Conservation (phyloP, 2,888 invertebrate species). For the Dermolepida albohirtum region DNA sequence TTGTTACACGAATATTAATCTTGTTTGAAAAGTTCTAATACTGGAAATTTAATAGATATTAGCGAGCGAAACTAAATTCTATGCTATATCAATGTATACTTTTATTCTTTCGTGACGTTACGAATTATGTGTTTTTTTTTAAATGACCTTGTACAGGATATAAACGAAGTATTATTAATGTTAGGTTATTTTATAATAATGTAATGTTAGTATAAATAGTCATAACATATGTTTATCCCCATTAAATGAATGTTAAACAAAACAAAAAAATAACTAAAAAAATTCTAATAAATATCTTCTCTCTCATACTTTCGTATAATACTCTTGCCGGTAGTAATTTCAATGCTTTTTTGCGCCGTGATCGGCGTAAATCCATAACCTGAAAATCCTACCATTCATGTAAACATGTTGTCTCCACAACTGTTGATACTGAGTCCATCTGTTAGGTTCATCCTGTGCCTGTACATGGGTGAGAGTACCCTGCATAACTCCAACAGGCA, state of each 20-base stretch:
- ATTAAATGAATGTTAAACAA: not conserved
- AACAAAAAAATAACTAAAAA: not conserved
- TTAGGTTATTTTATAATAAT: not conserved
- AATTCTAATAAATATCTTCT: too few species aligned
- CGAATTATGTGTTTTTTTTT: slow-evolving; percentile 7
- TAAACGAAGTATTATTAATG: slow-evolving; percentile 9
- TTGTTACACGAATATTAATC: too few species aligned
- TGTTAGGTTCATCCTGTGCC: slow-evolving; percentile 69
- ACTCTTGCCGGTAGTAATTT: slow-evolving; percentile 16
- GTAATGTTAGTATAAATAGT: slow-evolving; percentile 3
- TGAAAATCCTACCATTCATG: slow-evolving; percentile 75
- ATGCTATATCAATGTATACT: not conserved
- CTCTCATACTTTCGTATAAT: not conserved
- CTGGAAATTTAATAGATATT: too few species aligned
- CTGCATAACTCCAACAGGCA: slow-evolving; percentile 74
- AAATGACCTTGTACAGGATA: slow-evolving; percentile 20
- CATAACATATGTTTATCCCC: slow-evolving; percentile 6
- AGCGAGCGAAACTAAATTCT: too few species aligned
- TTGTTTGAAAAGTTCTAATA: too few species aligned
- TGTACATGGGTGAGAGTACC: slow-evolving; percentile 75
- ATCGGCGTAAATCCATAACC: slow-evolving; percentile 23
- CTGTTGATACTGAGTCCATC: slow-evolving; percentile 82
- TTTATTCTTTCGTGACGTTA: slow-evolving; percentile 5
- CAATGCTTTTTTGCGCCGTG: slow-evolving; percentile 12
- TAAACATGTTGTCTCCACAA: slow-evolving; percentile 85